Evolutionary conservation across 2,888 invertebrate species (phyloP), one percentile per base, ranked within the genome.

Genomic region (Calameuta filiformis): DNA sequence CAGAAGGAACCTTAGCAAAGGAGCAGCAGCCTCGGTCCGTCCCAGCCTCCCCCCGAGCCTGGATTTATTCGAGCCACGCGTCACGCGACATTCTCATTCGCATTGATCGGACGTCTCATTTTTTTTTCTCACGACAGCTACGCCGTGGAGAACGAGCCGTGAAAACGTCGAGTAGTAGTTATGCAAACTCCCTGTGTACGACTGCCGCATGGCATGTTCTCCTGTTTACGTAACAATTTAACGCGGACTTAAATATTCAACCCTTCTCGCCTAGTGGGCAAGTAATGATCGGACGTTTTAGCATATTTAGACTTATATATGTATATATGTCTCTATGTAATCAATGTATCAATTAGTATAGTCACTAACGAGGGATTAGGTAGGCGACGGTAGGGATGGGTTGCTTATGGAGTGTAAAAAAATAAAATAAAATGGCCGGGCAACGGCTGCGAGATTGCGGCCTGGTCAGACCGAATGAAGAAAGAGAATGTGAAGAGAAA

Each of bases 91-190:
- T 31, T 71, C 71, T 71, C 71, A 71, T 71, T 33, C 71, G 23
- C 56, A 56, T 56, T 23, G 56, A 56, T 23, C 23, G 6, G 12
- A 33, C 71, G 33, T 71, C 31, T 34, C 37, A 30, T n/a, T 74
- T 79, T 87, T 87, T 88, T 88, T 88, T 88, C 88, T 88, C 88
- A 88, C 88, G 87, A 71, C 78, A 81, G 81, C 81, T 82, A 82
- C 76, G 56, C 82, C 86, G 86, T 88, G 82, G 85, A 88, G 85
- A 89, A 90, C 82, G 75, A 82, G 76, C 87, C 89, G 83, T 90
- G 89, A 89, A 90, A 90, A 85, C 81, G 84, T 81, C 85, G 82
- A 87, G 86, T 84, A 85, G 82, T 76, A 71, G 87, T 83, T 87
- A 89, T 87, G 89, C 89, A 89, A 87, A 88, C 86, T 85, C 81